Percentiles rank a stretch among this genome's conserved stretches.
These are phyloP conservation scores for Falcunculus frontatus DNA, from an alignment of 2,113 vertebrate species.

Conservation along the genomic window DNA sequence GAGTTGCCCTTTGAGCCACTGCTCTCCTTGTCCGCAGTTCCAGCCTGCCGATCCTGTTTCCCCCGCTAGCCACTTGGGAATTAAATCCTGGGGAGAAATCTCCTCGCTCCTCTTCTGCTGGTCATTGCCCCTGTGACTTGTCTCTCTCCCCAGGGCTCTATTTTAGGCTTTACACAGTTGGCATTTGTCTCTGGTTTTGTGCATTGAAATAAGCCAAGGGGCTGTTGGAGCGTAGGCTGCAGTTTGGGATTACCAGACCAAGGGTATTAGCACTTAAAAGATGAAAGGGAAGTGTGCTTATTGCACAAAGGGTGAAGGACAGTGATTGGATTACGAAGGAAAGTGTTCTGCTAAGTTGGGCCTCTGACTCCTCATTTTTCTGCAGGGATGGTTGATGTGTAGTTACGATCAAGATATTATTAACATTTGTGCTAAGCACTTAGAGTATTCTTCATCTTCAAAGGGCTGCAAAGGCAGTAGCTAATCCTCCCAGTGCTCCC, in stretches of 20 bases:
- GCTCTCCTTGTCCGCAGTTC: neutral
- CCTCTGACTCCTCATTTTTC: neutral
- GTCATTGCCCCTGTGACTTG: neutral
- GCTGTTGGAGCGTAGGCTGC: neutral
- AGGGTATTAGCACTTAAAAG: constrained; percentile 43
- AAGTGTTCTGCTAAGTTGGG: neutral
- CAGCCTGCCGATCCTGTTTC: neutral
- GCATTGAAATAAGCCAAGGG: neutral
- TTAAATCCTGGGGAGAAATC: neutral
- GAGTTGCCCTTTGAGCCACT: neutral
- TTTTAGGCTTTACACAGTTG: neutral
- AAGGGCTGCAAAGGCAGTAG: constrained; percentile 28
- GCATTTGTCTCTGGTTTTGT: constrained; percentile 18
- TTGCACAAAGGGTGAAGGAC: constrained; percentile 40
- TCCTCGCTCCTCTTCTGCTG: neutral
- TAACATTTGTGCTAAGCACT: constrained; percentile 8
- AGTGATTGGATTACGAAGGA: constrained; percentile 1
- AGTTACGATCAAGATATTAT: neutral
- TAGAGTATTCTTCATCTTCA: constrained; percentile 27
- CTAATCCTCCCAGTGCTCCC: neutral
- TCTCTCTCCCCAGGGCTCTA: neutral
- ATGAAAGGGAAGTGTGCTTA: constrained; percentile 25
- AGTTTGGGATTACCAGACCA: constrained; percentile 20
- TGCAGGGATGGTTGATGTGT: constrained; percentile 10
- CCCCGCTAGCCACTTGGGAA: neutral